phyloP scores from a whole-genome alignment of 2,797 vertebrate genomes.

The Arnoldichthys spilopterus region DNA sequence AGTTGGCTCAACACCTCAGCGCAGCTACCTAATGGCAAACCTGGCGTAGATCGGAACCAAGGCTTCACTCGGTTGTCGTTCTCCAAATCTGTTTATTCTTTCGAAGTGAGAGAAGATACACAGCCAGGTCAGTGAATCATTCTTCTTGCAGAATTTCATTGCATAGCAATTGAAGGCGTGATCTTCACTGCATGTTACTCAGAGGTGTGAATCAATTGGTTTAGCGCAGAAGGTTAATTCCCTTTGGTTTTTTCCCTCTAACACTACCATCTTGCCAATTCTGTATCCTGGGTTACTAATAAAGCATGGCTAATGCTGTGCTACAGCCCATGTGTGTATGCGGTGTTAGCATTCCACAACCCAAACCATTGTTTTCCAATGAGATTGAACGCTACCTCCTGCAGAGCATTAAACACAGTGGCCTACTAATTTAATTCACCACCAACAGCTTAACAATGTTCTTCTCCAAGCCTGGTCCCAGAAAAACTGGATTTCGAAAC shows the following conservation, averaged over 20 bases:
- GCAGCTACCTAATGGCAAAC: slow-evolving; percentile 31
- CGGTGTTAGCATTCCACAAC: slow-evolving; percentile 37
- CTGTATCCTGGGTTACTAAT: slow-evolving; percentile 2
- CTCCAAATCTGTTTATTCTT: slow-evolving; percentile 75
- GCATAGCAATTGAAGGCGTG: background rate
- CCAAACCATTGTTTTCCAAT: slow-evolving; percentile 20
- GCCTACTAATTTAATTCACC: background rate
- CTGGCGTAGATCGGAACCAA: slow-evolving; percentile 61
- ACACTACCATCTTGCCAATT: background rate
- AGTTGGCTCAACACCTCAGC: slow-evolving; percentile 49
- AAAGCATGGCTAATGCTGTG: background rate
- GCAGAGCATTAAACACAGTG: slow-evolving; percentile 18
- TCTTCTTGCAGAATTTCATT: background rate
- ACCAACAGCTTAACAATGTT: too few species aligned
- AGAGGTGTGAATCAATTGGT: too few species aligned
- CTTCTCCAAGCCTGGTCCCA: too few species aligned
- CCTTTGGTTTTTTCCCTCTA: background rate
- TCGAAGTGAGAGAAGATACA: slow-evolving; percentile 79
- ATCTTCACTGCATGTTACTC: background rate
- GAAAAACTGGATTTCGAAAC: too few species aligned
- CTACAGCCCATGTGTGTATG: background rate
- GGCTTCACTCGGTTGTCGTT: slow-evolving; percentile 68
- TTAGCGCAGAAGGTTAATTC: too few species aligned
- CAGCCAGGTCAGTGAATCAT: slow-evolving; percentile 68
- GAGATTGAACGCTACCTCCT: slow-evolving; percentile 14